Conservation (phyloP, 2,113 vertebrate species). For the Cyanoderma ruficeps region DNA sequence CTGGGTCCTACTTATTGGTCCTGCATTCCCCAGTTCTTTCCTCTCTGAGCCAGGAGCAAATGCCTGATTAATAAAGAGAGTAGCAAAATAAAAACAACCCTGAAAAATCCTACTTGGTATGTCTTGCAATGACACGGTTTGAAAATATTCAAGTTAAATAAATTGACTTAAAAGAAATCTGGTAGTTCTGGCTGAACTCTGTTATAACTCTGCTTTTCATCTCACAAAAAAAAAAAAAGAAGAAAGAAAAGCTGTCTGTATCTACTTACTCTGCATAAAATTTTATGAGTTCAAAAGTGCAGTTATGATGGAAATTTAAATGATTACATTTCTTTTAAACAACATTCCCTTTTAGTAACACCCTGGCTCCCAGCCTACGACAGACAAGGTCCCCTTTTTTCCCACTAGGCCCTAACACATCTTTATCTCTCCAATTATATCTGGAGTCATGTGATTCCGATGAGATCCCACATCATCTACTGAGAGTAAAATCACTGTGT, state of each 20-base stretch:
- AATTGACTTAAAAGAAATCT: neutral
- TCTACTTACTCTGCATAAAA: constrained; percentile 38
- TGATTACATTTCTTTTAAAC: constrained; percentile 54
- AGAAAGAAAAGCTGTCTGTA: neutral
- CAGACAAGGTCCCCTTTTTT: constrained; percentile 48
- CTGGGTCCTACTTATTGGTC: neutral
- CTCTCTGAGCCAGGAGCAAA: neutral
- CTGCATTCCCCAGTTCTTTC: neutral
- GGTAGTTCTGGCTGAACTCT: neutral
- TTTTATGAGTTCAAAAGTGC: constrained; percentile 37
- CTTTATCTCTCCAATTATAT: constrained; percentile 51
- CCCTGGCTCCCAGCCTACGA: constrained; percentile 29
- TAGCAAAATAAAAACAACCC: constrained; percentile 1
- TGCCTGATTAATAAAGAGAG: neutral
- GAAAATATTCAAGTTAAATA: neutral
- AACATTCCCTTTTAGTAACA: constrained; percentile 50
- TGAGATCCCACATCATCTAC: constrained; percentile 23
- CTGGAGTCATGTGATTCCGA: constrained; percentile 24
- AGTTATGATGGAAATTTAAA: constrained; percentile 58
- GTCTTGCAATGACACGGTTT: neutral
- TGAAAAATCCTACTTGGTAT: neutral
- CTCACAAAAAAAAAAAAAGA: neutral
- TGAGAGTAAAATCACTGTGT: constrained; percentile 22
- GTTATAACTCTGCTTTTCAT: constrained; percentile 28
- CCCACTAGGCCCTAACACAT: neutral